phyloP scores from a whole-genome alignment of 2,797 vertebrate genomes.

The Hemitrygon akajei region DNA sequence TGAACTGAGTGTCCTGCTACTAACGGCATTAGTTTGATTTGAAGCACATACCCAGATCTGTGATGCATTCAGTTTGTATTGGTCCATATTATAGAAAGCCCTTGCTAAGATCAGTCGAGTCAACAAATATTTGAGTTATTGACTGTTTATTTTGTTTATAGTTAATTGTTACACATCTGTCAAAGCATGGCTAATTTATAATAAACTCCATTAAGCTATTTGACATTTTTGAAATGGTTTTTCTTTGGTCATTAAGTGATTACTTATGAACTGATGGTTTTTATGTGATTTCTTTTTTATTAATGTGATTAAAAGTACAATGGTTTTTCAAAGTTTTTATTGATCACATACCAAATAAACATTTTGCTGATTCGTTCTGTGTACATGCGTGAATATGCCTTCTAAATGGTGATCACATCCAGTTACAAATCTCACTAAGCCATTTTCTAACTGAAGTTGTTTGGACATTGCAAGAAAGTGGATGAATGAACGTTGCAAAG shows the following conservation, averaged over 20 bases:
- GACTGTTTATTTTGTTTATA: neutral
- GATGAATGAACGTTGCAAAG: neutral
- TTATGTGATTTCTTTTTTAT: neutral
- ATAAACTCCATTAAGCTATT: neutral
- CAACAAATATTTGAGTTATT: too few relatives aligned
- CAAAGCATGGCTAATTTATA: slow-evolving; percentile 5
- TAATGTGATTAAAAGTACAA: neutral
- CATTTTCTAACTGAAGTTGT: too few relatives aligned
- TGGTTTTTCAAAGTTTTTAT: neutral
- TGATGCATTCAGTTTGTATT: neutral
- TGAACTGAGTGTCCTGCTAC: neutral
- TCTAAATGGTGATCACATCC: neutral
- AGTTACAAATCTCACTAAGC: neutral
- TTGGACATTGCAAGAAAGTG: neutral
- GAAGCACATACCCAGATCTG: neutral
- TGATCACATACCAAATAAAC: neutral
- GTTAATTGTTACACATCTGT: neutral
- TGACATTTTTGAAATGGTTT: neutral
- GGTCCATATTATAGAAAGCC: neutral
- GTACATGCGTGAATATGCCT: neutral
- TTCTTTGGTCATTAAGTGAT: neutral
- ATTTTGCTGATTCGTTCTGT: neutral
- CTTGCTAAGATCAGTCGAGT: neutral
- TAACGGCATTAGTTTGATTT: neutral
- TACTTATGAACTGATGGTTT: neutral